Conservation (phyloP, 2,797 vertebrate genomes). For the Acanthis flammea region DNA sequence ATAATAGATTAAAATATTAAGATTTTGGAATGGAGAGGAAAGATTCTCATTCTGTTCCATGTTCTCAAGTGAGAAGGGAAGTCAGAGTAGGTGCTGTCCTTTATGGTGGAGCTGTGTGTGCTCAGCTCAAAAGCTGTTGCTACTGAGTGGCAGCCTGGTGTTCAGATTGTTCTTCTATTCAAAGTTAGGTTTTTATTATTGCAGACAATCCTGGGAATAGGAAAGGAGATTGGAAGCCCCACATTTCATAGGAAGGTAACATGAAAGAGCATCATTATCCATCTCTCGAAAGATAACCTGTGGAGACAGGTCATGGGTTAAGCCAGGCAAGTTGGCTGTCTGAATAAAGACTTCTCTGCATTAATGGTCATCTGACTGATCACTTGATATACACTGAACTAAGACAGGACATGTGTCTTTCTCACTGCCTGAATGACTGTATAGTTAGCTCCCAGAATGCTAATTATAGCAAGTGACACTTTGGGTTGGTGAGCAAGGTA, state of each 20-base stretch:
- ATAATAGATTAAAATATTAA: neutral
- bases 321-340: neutral
- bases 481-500: slow-evolving; percentile 5
- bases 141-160: neutral
- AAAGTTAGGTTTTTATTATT: neutral
- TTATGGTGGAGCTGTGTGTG: neutral
- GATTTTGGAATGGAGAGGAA: neutral
- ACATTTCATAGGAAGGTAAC: neutral
- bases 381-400: neutral
- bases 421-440: neutral
- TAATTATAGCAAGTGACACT: slow-evolving; percentile 48
- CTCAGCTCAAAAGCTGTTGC: neutral
- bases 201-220: neutral
- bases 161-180: neutral
- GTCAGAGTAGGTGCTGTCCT: neutral
- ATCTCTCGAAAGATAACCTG: neutral
- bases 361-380: neutral
- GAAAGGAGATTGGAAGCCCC: neutral
- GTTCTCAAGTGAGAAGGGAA: neutral
- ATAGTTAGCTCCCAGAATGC: neutral
- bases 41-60: neutral
- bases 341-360: neutral
- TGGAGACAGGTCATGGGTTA: neutral
- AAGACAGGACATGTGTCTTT: neutral
- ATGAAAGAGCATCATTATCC: neutral